phyloP scores from a whole-genome alignment of 2,888 invertebrate species.

The Ochlodes sylvanus region DNA sequence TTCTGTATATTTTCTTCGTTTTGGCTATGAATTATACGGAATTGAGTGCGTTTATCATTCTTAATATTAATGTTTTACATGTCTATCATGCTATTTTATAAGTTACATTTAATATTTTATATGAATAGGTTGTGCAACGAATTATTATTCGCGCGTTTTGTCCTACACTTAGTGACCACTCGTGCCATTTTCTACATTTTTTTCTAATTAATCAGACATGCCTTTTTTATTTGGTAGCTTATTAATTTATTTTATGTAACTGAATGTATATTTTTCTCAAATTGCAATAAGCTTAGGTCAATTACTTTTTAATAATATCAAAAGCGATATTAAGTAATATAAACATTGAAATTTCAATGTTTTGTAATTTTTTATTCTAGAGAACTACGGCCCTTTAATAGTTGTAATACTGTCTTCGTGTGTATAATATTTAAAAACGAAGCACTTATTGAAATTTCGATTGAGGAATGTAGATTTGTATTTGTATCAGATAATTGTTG shows the following conservation, averaged over 20 bases:
- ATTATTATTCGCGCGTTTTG: constrained; percentile 47
- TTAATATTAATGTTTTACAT: constrained; percentile 24
- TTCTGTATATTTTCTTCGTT: constrained; percentile 19
- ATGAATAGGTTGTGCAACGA: constrained; percentile 69
- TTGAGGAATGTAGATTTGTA: constrained; percentile 26
- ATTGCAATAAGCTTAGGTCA: constrained; percentile 37
- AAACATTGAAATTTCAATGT: constrained; percentile 24
- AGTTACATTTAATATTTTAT: constrained; percentile 36
- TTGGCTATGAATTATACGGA: constrained; percentile 35
- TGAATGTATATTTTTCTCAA: constrained; percentile 17
- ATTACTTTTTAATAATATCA: constrained; percentile 27
- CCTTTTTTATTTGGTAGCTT: constrained; percentile 5
- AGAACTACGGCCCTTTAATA: constrained; percentile 11
- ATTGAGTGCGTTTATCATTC: constrained; percentile 36
- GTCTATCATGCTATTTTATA: constrained; percentile 36
- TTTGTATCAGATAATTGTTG: constrained; percentile 10
- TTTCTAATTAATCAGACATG: constrained; percentile 26
- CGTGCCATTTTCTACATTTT: constrained; percentile 54
- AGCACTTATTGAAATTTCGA: constrained; percentile 24
- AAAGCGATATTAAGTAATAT: constrained; percentile 17
- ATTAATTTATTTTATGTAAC: constrained; percentile 21
- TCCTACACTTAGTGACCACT: constrained; percentile 39
- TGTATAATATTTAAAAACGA: constrained; percentile 30
- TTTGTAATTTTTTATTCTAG: constrained; percentile 26
- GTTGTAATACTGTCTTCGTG: constrained; percentile 14